These are phyloP conservation scores for Crotalus tigris DNA, from an alignment of 2,113 vertebrate species.

Conservation along the genomic window DNA sequence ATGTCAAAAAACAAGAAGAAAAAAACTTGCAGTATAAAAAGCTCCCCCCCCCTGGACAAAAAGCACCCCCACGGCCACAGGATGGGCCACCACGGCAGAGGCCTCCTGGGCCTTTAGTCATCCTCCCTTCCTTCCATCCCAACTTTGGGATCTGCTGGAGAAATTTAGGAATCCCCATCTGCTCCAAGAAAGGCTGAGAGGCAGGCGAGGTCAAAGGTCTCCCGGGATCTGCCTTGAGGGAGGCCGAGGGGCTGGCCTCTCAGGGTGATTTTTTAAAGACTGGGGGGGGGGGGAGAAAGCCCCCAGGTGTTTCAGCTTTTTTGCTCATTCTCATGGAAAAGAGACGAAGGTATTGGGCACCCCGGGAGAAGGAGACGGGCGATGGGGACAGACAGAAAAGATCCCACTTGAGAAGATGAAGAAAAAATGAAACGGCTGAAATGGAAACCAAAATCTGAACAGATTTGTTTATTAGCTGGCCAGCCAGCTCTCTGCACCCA, in stretches of 20 bases:
- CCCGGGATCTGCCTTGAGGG: background rate
- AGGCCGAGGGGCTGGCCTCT: background rate
- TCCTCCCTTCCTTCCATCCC: background rate
- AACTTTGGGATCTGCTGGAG: background rate
- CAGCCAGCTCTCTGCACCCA: background rate
- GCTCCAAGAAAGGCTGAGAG: background rate
- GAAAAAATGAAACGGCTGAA: background rate
- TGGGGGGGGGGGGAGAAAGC: no score
- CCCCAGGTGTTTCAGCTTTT: no score
- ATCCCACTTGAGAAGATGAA: background rate
- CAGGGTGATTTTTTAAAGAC: background rate
- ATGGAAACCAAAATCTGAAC: constrained; percentile 1
- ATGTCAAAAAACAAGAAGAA: background rate
- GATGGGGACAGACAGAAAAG: background rate
- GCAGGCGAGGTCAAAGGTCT: background rate
- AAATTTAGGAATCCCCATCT: background rate
- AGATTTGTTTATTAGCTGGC: constrained; percentile 28
- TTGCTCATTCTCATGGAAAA: no score
- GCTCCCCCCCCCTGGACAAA: background rate
- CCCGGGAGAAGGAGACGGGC: background rate
- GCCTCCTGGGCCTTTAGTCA: background rate
- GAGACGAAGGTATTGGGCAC: background rate
- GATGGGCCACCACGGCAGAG: background rate
- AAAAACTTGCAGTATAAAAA: background rate
- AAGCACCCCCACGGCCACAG: background rate